Evolutionary conservation across 1,140 invertebrate species (phyloP).

Genomic region (Aleiodes sp.): DNA sequence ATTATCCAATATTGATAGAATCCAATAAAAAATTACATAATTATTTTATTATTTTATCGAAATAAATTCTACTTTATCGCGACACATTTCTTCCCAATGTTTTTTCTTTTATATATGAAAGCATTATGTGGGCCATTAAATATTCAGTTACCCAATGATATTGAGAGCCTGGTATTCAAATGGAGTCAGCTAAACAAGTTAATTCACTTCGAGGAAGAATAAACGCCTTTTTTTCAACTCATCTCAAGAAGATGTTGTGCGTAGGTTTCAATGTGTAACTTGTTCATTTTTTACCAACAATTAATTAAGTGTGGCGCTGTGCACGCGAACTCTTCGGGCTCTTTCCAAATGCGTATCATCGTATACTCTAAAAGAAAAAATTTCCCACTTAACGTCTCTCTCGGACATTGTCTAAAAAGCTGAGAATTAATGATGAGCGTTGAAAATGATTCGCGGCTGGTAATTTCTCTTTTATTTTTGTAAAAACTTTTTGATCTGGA

Average conservation of each 20-base stretch:
- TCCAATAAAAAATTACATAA: no score
- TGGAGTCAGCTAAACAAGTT: neutral
- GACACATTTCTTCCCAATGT: no score
- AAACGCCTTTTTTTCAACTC: neutral
- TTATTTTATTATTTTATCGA: no score
- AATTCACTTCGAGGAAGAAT: neutral
- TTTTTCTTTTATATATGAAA: no score
- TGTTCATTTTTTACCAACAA: constrained; percentile 1
- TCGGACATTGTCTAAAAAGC: no score
- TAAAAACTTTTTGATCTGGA: neutral
- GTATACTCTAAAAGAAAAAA: neutral
- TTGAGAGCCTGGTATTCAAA: neutral
- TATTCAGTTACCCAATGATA: neutral
- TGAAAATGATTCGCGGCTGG: no score
- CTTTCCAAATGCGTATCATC: neutral
- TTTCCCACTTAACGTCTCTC: neutral
- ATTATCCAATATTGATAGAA: no score
- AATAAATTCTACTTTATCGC: no score
- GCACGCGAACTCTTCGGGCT: neutral
- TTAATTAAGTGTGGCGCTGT: neutral
- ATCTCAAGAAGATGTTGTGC: neutral
- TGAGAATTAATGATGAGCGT: no score
- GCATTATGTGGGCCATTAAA: no score
- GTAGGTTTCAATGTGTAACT: constrained; percentile 1
- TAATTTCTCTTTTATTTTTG: neutral